Percentiles rank a stretch among this genome's conserved stretches.
Evolutionary conservation across 2,797 vertebrate species (phyloP).

Genomic region (Basileuterus tristriatus): DNA sequence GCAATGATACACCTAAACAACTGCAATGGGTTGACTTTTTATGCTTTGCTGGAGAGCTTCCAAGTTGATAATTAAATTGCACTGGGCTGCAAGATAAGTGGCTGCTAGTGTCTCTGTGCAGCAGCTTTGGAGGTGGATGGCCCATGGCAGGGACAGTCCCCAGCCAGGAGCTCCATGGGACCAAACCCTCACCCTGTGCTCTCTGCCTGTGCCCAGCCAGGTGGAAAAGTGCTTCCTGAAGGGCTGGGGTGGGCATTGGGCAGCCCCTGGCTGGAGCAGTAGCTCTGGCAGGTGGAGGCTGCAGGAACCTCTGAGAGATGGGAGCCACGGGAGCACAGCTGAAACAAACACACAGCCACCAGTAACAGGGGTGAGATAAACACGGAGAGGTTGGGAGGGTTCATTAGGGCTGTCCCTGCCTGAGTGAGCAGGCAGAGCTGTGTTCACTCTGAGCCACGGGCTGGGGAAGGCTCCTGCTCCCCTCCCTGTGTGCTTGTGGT

Average conservation of each 20-base stretch:
- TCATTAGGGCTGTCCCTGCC: background rate
- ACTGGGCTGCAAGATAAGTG: slow-evolving; percentile 23
- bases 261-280: background rate
- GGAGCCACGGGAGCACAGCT: background rate
- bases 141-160: background rate
- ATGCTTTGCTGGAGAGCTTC: slow-evolving; percentile 49
- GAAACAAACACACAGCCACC: background rate
- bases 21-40: background rate
- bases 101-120: background rate
- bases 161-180: background rate
- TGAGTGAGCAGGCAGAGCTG: background rate
- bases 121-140: background rate
- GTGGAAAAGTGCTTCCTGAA: background rate
- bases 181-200: background rate
- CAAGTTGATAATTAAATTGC: slow-evolving; percentile 46
- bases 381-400: rapidly evolving
- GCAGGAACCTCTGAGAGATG: background rate
- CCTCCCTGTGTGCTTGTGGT: rapidly evolving
- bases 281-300: background rate
- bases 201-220: background rate
- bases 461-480: background rate
- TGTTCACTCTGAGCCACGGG: background rate
- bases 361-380: rapidly evolving
- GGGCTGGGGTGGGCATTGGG: background rate
- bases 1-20: slow-evolving; percentile 46